Conservation (phyloP, 2,888 invertebrate genomes). For the Rambutsinella grinnellia region DNA sequence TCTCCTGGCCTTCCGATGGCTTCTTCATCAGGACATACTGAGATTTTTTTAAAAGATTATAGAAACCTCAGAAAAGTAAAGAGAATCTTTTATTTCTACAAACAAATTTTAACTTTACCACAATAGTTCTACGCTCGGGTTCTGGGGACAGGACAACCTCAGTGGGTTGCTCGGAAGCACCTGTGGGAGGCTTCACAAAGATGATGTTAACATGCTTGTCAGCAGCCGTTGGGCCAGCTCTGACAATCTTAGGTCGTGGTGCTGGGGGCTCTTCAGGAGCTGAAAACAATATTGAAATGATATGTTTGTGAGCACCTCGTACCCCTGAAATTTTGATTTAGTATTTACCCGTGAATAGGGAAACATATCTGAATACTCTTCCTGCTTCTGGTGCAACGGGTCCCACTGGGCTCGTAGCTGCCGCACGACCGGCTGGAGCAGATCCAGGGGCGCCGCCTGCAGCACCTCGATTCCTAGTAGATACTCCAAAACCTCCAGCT, state of each 20-base stretch:
- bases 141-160: conserved; percentile 31
- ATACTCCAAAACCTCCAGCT: conserved; percentile 1
- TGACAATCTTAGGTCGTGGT: conserved; percentile 31
- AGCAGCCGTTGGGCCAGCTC: conserved; percentile 38
- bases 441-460: conserved; percentile 1
- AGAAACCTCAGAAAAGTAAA: not conserved
- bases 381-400: conserved; percentile 8
- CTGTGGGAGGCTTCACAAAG: conserved; percentile 32
- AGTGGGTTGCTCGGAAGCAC: conserved; percentile 26
- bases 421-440: not conserved
- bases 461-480: not conserved
- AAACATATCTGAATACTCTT: conserved; percentile 41
- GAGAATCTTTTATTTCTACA: not conserved
- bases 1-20: conserved; percentile 12
- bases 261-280: conserved; percentile 48
- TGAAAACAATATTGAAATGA: too few relatives aligned
- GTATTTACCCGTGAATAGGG: too few relatives aligned
- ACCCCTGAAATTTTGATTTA: too few relatives aligned
- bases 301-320: too few relatives aligned
- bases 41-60: not conserved
- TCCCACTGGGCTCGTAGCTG: not conserved
- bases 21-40: conserved; percentile 37
- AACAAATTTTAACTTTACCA: too few relatives aligned
- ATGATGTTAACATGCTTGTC: conserved; percentile 41
- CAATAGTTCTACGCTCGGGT: conserved; percentile 35